Evolutionary conservation across 2,888 invertebrate genomes (phyloP).

Genomic region (Antheraea assamensis): DNA sequence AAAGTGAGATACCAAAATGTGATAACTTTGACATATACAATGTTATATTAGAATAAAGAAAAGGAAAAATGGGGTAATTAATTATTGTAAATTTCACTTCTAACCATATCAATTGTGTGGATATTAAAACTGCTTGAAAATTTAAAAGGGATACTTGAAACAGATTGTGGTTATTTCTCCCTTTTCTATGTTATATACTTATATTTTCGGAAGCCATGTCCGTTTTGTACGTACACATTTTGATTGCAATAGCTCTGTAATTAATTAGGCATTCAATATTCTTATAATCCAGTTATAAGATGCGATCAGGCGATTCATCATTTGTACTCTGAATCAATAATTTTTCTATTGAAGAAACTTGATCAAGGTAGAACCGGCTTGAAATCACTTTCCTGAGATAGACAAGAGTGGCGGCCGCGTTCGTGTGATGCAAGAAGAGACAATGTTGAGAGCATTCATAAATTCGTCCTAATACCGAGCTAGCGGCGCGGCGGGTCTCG

Average conservation of each 20-base stretch:
- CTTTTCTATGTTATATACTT: background rate
- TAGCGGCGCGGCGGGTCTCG: constrained; percentile 34
- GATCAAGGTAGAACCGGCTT: constrained; percentile 11
- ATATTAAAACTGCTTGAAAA: background rate
- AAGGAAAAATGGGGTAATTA: background rate
- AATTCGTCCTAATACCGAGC: constrained; percentile 66
- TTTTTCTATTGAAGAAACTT: background rate
- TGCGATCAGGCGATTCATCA: background rate
- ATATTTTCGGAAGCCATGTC: background rate
- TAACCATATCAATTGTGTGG: too few species aligned
- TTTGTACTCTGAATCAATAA: background rate
- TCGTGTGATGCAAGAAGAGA: constrained; percentile 29
- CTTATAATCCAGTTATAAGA: background rate
- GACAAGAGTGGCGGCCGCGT: constrained; percentile 18
- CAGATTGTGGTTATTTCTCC: background rate
- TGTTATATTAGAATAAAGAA: background rate
- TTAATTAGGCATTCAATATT: background rate
- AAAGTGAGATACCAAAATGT: background rate
- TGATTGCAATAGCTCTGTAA: background rate
- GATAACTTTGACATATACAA: background rate
- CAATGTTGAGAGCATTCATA: constrained; percentile 53
- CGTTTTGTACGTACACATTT: background rate
- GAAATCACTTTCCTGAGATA: constrained; percentile 29
- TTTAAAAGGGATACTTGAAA: background rate
- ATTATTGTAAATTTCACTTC: background rate